These are phyloP conservation scores for Paramisgurnus dabryanus DNA, from an alignment of 2,113 vertebrate species.

Conservation along the genomic window DNA sequence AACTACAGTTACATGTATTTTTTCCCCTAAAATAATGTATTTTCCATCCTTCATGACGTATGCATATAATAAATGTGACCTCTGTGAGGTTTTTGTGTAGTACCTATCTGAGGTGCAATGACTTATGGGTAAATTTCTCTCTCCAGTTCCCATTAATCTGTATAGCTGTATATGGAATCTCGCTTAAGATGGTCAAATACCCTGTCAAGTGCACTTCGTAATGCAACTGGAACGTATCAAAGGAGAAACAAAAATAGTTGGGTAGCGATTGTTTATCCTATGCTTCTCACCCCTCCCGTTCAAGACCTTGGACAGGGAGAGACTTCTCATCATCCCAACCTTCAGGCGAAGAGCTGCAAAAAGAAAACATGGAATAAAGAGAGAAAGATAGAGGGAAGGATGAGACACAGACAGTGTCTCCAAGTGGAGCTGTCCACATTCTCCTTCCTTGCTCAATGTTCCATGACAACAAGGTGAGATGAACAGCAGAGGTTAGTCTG, in stretches of 20 bases:
- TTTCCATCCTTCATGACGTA: no score
- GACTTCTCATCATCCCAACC: constrained; percentile 38
- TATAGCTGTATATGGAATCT: no score
- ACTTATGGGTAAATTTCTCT: no score
- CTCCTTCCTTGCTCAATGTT: constrained; percentile 85
- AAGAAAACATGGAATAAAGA: neutral
- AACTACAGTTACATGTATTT: no score
- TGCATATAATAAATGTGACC: no score
- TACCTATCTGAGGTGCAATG: no score
- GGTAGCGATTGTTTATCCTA: constrained; percentile 45
- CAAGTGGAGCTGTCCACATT: constrained; percentile 77
- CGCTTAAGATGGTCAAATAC: no score
- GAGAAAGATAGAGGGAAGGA: constrained; percentile 32
- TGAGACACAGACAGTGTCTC: constrained; percentile 29
- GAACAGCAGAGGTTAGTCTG: constrained; percentile 87
- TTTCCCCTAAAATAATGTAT: no score
- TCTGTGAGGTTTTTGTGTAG: no score
- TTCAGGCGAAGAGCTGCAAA: constrained; percentile 28
- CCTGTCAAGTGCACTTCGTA: no score
- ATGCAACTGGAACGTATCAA: neutral
- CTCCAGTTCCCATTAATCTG: no score
- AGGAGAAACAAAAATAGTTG: constrained; percentile 15
- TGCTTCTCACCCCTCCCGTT: constrained; percentile 47
- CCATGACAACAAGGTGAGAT: constrained; percentile 99
- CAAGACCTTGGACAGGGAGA: constrained; percentile 43